Base-by-base conservation (phyloP, 1,140 invertebrate species). In the Melitaea cinxia region DNA sequence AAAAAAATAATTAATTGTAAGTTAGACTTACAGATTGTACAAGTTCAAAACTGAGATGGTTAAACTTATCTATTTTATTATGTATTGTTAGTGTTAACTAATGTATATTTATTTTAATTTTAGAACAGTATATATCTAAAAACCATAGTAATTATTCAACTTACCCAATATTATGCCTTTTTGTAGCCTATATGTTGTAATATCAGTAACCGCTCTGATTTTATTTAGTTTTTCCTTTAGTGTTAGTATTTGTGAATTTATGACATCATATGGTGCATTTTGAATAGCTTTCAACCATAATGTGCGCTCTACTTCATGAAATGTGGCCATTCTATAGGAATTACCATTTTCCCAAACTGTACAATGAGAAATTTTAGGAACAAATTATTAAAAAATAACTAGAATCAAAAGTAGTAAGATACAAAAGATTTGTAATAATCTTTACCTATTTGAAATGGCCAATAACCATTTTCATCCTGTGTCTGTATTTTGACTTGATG, bases 221-320 rank as follows among this genome's bases (percentile, higher is more conserved):
- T 75, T 83, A 63, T 89, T 86, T 24, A 91, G 70, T 74, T 80
- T 83, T 65, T 91, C 87, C 67, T 91, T 89, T 24, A 95, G 80
- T 23, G 60, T 81, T 77, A 76, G 49, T 14, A 98, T 92, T 82
- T 97, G 95, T 68, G 94, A 93, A 74, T 95, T 92, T 81, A 98
- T 94, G 69, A 94, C 95, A 52, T 96, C 94, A 89, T 97, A 98
- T 68, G 97, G 97, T 1, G 97, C 96, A 61, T 94, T 91, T 77
- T 97, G 95, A 55, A 99, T 94, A 6, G 94, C 93, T 81, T 97
- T 94, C 61, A 98, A 92, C 98, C 98, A 99, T 49, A 94, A 92
- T 68, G 96, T 95, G 15, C 98, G 92, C 65, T 98, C 97, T 28
- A 93, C 92, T 78, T 97, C 94, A n/a, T 95, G 94, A 30, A 93